A percentile compares a stretch with the other conserved stretches of the same genome.
Evolutionary conservation across 2,113 vertebrate species (phyloP).

Genomic region (Neolamprologus modestus): DNA sequence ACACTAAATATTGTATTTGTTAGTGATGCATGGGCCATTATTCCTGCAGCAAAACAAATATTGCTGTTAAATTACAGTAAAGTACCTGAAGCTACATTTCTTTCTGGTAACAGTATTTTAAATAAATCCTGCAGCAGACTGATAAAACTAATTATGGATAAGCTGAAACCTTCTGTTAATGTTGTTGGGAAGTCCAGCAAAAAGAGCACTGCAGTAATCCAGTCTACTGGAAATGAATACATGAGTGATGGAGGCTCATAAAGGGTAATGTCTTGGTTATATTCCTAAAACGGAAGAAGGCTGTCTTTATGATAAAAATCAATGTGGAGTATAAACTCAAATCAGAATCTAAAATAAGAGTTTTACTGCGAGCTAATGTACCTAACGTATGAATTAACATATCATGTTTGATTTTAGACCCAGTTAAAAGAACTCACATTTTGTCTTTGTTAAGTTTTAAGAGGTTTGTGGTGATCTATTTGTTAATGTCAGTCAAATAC

Average conservation of each 20-base stretch:
- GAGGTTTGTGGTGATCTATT: not conserved
- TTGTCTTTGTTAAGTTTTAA: not conserved
- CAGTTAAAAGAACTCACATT: not conserved
- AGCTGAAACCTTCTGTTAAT: not conserved
- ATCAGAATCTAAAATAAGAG: not conserved
- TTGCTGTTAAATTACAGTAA: not conserved
- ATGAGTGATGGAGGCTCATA: not conserved
- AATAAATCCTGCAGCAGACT: not conserved
- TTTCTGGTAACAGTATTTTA: not conserved
- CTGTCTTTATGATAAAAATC: not conserved
- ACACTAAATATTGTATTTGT: not conserved
- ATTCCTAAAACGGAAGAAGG: not conserved
- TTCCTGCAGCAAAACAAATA: not conserved
- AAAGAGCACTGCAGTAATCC: fast-evolving
- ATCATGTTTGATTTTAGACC: not conserved
- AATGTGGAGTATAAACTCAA: not conserved
- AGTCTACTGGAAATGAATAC: not conserved
- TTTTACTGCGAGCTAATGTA: not conserved
- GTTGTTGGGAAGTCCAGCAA: not conserved
- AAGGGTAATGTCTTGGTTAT: not conserved
- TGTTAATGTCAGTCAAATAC: not conserved
- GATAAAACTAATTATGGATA: not conserved
- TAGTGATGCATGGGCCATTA: not conserved
- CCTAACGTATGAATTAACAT: not conserved
- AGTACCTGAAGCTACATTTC: not conserved